Evolutionary conservation across 2,797 vertebrate genomes (phyloP).

Genomic region (Bovichtus diacanthus): DNA sequence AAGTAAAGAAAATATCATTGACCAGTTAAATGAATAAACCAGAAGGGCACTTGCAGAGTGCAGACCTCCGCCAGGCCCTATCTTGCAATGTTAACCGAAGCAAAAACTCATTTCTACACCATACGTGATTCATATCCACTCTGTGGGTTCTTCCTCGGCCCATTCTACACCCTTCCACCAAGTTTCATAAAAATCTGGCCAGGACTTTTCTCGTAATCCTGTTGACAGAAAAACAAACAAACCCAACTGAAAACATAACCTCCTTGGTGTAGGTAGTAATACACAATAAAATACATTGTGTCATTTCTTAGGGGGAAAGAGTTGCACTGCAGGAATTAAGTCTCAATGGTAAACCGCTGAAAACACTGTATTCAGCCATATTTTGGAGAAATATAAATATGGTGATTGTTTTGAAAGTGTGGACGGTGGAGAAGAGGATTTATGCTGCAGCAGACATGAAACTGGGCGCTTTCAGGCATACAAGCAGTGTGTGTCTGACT

Average conservation of each 20-base stretch:
- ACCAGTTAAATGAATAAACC: background rate
- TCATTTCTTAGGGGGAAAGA: background rate
- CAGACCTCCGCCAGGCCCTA: too few species aligned
- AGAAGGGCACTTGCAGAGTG: too few species aligned
- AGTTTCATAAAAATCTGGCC: too few species aligned
- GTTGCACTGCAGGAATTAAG: background rate
- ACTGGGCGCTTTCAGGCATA: background rate
- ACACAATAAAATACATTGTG: background rate
- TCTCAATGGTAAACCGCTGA: background rate
- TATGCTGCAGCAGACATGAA: background rate
- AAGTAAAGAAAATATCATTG: background rate
- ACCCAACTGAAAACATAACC: too few species aligned
- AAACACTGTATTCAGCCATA: background rate
- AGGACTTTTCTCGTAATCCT: too few species aligned
- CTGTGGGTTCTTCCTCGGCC: too few species aligned
- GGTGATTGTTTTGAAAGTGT: background rate
- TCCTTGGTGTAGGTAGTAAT: too few species aligned
- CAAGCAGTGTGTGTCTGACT: conserved; percentile 9
- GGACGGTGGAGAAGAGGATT: background rate
- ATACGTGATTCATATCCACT: too few species aligned
- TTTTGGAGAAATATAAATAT: background rate
- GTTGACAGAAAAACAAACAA: too few species aligned
- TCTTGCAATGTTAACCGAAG: too few species aligned
- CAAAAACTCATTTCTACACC: too few species aligned
- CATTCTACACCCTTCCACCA: too few species aligned